Percentiles rank a stretch among this genome's conserved stretches.
These are phyloP conservation scores for Drosophila ficusphila DNA, from an alignment of 1,140 invertebrate genomes.

Conservation along the genomic window DNA sequence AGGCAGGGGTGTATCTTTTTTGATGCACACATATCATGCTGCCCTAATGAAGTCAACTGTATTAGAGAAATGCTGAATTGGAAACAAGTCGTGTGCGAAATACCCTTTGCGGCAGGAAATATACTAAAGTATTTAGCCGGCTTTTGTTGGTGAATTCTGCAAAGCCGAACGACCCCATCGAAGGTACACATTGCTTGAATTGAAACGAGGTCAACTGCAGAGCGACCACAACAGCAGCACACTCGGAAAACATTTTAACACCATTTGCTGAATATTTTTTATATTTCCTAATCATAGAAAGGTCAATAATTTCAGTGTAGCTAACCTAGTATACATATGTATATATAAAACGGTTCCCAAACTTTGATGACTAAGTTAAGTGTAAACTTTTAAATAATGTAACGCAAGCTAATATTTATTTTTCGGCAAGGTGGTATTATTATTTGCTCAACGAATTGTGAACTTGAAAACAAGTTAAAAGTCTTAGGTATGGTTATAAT, in stretches of 20 bases:
- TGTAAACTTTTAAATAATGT: too few species aligned
- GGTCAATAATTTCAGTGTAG: too few species aligned
- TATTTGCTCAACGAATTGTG: too few species aligned
- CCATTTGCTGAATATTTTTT: too few species aligned
- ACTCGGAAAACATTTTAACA: neutral
- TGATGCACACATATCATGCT: neutral
- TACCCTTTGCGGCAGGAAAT: constrained; percentile 6
- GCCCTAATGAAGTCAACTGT: constrained; percentile 19
- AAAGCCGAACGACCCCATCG: constrained; percentile 9
- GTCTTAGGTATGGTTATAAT: too few species aligned
- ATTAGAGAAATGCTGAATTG: neutral
- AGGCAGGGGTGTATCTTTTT: constrained; percentile 53
- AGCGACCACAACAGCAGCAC: constrained; percentile 24
- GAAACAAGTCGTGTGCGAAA: constrained; percentile 1
- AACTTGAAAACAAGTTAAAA: too few species aligned
- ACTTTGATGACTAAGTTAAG: too few species aligned
- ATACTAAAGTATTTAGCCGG: neutral
- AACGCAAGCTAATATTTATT: too few species aligned
- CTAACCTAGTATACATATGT: too few species aligned
- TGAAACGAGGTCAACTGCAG: constrained; percentile 73
- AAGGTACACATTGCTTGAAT: constrained; percentile 35
- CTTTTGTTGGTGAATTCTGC: neutral
- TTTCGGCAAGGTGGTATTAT: too few species aligned
- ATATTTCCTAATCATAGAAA: too few species aligned
- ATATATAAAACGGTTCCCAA: too few species aligned